These are phyloP conservation scores for Glareola pratincola DNA, from an alignment of 2,113 vertebrate genomes.

Conservation along the genomic window DNA sequence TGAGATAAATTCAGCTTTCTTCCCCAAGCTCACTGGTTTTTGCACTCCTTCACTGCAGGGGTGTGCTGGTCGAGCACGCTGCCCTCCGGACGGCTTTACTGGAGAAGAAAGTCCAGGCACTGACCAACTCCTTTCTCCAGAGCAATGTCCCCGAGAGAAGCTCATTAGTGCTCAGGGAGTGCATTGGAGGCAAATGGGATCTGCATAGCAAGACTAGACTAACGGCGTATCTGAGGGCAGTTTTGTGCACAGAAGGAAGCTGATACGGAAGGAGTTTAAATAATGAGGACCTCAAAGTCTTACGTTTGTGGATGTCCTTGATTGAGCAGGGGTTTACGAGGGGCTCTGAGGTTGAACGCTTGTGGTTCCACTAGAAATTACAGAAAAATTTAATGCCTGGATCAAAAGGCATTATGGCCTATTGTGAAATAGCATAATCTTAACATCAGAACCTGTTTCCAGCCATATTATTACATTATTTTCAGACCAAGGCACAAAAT, in stretches of 20 bases:
- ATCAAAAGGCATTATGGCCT: not conserved
- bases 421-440: not conserved
- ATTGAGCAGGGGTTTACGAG: rapidly evolving
- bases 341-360: not conserved
- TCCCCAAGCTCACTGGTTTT: not conserved
- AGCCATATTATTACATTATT: rapidly evolving
- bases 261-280: not conserved
- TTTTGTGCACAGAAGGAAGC: not conserved
- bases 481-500: not conserved
- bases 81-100: not conserved
- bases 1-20: not conserved
- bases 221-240: rapidly evolving
- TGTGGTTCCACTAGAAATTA: not conserved
- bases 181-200: not conserved
- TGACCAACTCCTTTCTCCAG: not conserved
- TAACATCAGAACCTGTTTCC: not conserved
- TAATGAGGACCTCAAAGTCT: not conserved
- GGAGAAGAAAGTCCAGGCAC: not conserved
- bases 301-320: not conserved
- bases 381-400: not conserved
- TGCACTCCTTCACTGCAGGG: not conserved
- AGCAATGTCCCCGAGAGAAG: not conserved
- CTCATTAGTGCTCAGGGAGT: not conserved
- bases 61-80: not conserved
- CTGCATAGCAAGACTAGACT: not conserved